Conservation (phyloP, 1,140 invertebrate species). For the Sesamia nonagrioides region DNA sequence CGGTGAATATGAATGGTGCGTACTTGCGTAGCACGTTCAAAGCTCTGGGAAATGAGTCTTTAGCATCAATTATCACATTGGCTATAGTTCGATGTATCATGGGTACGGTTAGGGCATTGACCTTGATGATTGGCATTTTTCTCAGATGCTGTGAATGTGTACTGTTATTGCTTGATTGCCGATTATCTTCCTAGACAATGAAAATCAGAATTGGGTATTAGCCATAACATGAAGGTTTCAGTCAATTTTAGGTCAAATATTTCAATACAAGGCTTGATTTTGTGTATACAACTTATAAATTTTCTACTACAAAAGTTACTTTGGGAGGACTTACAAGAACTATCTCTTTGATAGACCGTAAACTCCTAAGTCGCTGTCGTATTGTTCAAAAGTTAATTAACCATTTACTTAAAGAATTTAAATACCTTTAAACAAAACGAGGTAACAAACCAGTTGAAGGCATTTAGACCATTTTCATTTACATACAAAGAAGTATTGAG, state of each 20-base stretch:
- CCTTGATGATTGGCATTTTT: constrained; percentile 19
- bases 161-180: too few species aligned
- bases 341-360: background rate
- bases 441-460: background rate
- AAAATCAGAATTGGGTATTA: too few species aligned
- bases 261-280: too few species aligned
- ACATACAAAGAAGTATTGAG: constrained; percentile 23
- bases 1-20: constrained; percentile 30
- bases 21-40: background rate
- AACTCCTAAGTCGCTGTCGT: background rate
- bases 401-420: background rate
- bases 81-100: background rate
- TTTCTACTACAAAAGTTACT: too few species aligned
- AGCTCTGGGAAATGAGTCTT: constrained; percentile 30
- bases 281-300: too few species aligned
- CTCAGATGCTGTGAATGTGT: too few species aligned
- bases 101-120: constrained; percentile 10
- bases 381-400: background rate
- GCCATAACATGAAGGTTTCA: too few species aligned
- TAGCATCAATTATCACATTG: constrained; percentile 43
- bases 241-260: too few species aligned
- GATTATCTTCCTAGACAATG: too few species aligned
- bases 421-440: background rate
- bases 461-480: constrained; percentile 13
- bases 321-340: background rate